Percentiles rank a stretch among this genome's conserved stretches.
phyloP scores from a whole-genome alignment of 2,113 vertebrate genomes.

The Onychorhynchus coronatus region DNA sequence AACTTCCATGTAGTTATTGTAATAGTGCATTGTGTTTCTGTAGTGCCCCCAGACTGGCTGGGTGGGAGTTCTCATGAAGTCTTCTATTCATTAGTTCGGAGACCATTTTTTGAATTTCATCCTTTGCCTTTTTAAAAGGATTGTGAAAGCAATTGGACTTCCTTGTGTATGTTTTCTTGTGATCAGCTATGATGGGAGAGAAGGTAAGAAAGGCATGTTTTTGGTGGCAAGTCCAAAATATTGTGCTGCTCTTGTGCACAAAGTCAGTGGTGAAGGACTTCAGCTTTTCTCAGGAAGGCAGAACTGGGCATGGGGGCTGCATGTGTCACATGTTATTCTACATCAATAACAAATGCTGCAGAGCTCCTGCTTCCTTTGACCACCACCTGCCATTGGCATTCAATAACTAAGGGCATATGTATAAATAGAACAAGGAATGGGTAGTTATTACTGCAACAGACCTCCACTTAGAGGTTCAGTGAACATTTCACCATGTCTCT shows the following conservation, averaged over 20 bases:
- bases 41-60: not conserved
- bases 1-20: not conserved
- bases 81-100: not conserved
- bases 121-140: not conserved
- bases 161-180: not conserved
- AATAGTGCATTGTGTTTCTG: not conserved
- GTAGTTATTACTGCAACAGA: not conserved
- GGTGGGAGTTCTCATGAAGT: not conserved
- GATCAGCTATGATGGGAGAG: not conserved
- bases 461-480: not conserved
- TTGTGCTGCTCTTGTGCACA: not conserved
- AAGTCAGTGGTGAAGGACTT: not conserved
- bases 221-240: not conserved
- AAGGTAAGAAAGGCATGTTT: not conserved
- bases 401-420: not conserved
- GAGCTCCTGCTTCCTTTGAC: not conserved
- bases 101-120: not conserved
- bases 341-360: not conserved
- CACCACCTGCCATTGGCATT: not conserved
- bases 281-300: not conserved
- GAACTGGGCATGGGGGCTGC: fast-evolving
- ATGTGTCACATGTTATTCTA: not conserved
- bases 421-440: not conserved
- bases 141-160: not conserved
- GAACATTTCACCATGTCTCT: not conserved